Base-by-base conservation (phyloP, 2,113 vertebrate species). In the Thermophis baileyi region DNA sequence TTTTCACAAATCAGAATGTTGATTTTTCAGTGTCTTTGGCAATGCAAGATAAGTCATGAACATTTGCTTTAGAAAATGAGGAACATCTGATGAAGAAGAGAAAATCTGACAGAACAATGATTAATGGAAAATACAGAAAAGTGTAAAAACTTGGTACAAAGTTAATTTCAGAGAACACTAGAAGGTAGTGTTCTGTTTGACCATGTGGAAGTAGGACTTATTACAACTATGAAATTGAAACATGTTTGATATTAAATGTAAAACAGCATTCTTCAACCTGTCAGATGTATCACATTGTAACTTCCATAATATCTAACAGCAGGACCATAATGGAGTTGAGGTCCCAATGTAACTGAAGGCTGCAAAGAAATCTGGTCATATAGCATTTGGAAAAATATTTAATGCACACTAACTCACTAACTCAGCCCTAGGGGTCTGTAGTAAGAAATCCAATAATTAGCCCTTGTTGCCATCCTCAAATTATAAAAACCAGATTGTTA, bases 401-500 rank as follows among this genome's bases (percentile, higher is more conserved):
- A 57, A n/a, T 54, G 90, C 50, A 91, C 22, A 24, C n/a, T n/a
- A n/a, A n/a, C n/a, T 27, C 6, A 81, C 16, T 8, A 22, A 0
- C 55, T 92, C 89, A 93, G 91, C 54, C 14, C 90, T 24, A n/a
- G 53, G 1, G 92, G 24, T 14, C 53, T 47, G 3, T 81, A 51
- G 10, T 47, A 46, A 89, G 50, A 89, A 74, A 27, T 87, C 44
- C 87, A 50, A 53, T 51, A 40, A 85, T 0, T 0, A 90, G 92
- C 87, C 87, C 47, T 90, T 74, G 89, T 87, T 90, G 11, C 47
- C 90, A 87, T 90, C 20, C 50, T 57, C 90, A 81, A 85, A 87
- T 35, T 93, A 89, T 90, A 90, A 53, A 87, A 87, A 87, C 46
- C 0, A 27, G 49, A 7, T 81, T 81, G 69, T 40, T 81, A 81